Base-by-base conservation (phyloP, 2,888 invertebrate genomes). In the Lithosia quadra region DNA sequence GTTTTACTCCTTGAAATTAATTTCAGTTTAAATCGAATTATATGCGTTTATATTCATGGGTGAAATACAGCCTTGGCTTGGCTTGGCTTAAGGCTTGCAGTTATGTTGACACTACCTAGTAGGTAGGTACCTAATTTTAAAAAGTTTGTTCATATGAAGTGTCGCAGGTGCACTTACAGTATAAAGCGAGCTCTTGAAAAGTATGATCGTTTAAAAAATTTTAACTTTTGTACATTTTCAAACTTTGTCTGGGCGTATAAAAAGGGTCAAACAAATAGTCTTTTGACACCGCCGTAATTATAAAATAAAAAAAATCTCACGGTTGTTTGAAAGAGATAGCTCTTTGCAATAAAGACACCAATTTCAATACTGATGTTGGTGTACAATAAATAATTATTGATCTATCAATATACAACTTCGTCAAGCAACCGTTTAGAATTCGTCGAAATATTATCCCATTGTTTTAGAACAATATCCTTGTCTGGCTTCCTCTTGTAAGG, bases 401-500 rank as follows among this genome's bases (percentile, higher is more conserved):
- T 49, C n/a, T n/a, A 56, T 56, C 55, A 55, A 22, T 22, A 10
- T 22, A 28, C 18, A 43, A 62, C 34, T 66, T 68, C 60, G 65
- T 75, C 67, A 72, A 78, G 36, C 69, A 58, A 8, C 57, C 77
- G 64, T 74, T 80, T 63, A 69, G 67, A 62, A 67, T 49, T 73
- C 65, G 63, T 77, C 66, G 63, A 49, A 57, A 70, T 71, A 65
- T 77, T 62, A 77, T 67, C 66, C 66, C 60, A 53, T 68, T 65
- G 66, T 67, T 72, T 74, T 73, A 67, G 77, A 76, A 77, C 69
- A 76, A 76, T 78, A 78, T 75, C 77, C 77, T 76, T 72, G 76
- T 75, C 76, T 77, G 69, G 73, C 78, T 74, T 75, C 63, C 78
- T 79, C 74, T 75, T 78, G 76, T 83, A 82, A 86, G 84, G 80